Evolutionary conservation across 2,113 vertebrate genomes (phyloP).

Genomic region (Antigone vipio): DNA sequence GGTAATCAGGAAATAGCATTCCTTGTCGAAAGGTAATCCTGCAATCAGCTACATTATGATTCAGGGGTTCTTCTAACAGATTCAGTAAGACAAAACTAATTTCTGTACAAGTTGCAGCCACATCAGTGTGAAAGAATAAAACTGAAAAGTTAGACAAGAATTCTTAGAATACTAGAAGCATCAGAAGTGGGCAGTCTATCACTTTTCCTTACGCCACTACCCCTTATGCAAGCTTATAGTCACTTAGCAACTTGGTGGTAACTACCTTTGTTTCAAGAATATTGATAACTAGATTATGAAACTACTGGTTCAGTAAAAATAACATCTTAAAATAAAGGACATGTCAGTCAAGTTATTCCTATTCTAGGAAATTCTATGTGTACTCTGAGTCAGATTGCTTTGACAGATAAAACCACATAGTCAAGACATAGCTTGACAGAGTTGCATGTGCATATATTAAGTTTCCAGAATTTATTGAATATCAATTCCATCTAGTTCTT

Average conservation of each 20-base stretch:
- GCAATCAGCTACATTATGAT: background rate
- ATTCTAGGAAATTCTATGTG: conserved; percentile 27
- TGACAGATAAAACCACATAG: conserved; percentile 19
- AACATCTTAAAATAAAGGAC: conserved; percentile 24
- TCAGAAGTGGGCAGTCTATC: background rate
- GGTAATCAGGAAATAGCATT: background rate
- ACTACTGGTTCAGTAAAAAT: conserved; percentile 24
- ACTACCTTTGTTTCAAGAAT: conserved; percentile 21
- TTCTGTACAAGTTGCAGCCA: background rate
- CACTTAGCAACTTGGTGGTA: background rate
- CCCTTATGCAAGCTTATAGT: background rate
- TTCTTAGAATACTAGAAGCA: background rate
- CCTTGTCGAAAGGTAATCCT: background rate
- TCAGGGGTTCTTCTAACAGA: background rate
- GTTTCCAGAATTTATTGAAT: background rate
- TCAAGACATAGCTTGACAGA: background rate
- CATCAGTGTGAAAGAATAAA: background rate
- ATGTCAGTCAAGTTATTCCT: conserved; percentile 31
- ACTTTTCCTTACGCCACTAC: background rate
- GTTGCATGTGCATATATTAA: background rate
- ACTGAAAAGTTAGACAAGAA: background rate
- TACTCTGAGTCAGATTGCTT: conserved; percentile 27
- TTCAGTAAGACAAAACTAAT: background rate
- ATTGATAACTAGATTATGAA: conserved; percentile 12
- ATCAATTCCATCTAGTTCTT: background rate